phyloP scores from a whole-genome alignment of 2,797 vertebrate species.

The Helostoma temminkii region DNA sequence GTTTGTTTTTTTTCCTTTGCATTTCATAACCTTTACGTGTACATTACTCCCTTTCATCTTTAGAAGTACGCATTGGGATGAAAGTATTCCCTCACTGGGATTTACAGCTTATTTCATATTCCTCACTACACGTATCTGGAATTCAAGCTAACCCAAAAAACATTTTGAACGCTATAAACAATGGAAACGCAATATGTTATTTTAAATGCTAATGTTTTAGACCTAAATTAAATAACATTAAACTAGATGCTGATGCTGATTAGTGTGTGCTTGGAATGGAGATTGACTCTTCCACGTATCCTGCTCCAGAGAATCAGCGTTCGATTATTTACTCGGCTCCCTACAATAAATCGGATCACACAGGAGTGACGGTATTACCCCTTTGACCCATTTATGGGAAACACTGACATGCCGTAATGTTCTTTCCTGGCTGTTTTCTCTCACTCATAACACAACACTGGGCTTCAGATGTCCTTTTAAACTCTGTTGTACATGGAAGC shows the following conservation, averaged over 20 bases:
- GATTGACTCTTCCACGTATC: slow-evolving; percentile 33
- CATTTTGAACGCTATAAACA: slow-evolving; percentile 24
- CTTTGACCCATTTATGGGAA: slow-evolving; percentile 67
- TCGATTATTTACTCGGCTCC: slow-evolving; percentile 72
- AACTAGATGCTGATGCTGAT: slow-evolving; percentile 32
- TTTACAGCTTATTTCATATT: not conserved
- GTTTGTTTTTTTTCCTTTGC: too few species aligned
- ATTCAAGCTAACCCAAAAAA: slow-evolving; percentile 26
- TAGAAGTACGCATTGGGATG: too few species aligned
- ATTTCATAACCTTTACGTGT: too few species aligned
- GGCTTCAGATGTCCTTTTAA: slow-evolving; percentile 68
- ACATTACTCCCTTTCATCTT: too few species aligned
- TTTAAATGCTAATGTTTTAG: slow-evolving; percentile 17
- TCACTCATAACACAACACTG: slow-evolving; percentile 49
- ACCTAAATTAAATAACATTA: slow-evolving; percentile 23
- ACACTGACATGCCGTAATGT: slow-evolving; percentile 52
- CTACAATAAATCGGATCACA: slow-evolving; percentile 68
- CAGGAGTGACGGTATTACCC: slow-evolving; percentile 52
- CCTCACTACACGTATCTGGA: not conserved
- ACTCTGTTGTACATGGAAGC: slow-evolving; percentile 64
- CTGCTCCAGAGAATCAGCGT: slow-evolving; percentile 49
- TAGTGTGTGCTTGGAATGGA: slow-evolving; percentile 32
- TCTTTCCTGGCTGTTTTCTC: slow-evolving; percentile 56
- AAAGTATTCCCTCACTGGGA: not conserved
- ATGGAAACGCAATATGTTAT: not conserved